Percentiles rank a stretch among this genome's conserved stretches.
Conservation (phyloP, 1,140 invertebrate species). For the Penaeus japonicus region DNA sequence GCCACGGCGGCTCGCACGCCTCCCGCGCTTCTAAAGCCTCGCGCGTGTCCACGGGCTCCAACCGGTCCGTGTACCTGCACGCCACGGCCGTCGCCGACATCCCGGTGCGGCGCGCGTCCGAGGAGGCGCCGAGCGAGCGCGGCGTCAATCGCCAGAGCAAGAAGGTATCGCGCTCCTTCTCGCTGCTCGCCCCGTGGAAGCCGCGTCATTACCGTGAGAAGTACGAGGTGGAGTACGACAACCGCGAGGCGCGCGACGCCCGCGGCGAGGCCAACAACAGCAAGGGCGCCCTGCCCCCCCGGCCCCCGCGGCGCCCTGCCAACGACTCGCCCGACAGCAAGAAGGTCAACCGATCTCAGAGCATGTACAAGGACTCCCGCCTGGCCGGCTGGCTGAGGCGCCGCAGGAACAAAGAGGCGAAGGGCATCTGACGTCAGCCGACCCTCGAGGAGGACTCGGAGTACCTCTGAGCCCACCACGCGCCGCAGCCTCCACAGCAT, state of each 20-base stretch:
- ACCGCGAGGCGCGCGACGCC: conserved; percentile 43
- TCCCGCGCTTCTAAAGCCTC: conserved; percentile 33
- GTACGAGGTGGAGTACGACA: conserved; percentile 59
- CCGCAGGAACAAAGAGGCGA: conserved; percentile 58
- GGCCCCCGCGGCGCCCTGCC: conserved; percentile 34
- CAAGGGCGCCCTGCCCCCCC: conserved; percentile 25
- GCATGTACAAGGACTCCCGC: conserved; percentile 62
- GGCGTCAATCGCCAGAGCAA: conserved; percentile 48
- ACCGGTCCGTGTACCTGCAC: conserved; percentile 61
- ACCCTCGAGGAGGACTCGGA: too few relatives aligned
- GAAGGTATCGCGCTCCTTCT: conserved; percentile 78
- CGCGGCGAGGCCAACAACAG: conserved; percentile 6
- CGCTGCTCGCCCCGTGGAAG: conserved; percentile 83
- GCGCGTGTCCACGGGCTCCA: conserved; percentile 53
- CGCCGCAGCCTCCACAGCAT: too few relatives aligned
- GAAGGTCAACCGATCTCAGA: conserved; percentile 61
- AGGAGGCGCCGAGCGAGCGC: conserved; percentile 68
- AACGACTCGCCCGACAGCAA: conserved; percentile 2
- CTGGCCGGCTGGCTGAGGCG: conserved; percentile 62
- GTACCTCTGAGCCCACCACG: too few relatives aligned
- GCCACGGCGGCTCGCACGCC: conserved; percentile 49
- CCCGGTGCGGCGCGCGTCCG: conserved; percentile 48
- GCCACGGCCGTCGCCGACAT: conserved; percentile 62
- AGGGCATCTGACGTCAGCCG: conserved; percentile 46
- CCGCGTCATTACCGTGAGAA: conserved; percentile 66